These are phyloP conservation scores for Acestrorhynchus altus DNA, from an alignment of 2,797 vertebrate species.

Conservation along the genomic window DNA sequence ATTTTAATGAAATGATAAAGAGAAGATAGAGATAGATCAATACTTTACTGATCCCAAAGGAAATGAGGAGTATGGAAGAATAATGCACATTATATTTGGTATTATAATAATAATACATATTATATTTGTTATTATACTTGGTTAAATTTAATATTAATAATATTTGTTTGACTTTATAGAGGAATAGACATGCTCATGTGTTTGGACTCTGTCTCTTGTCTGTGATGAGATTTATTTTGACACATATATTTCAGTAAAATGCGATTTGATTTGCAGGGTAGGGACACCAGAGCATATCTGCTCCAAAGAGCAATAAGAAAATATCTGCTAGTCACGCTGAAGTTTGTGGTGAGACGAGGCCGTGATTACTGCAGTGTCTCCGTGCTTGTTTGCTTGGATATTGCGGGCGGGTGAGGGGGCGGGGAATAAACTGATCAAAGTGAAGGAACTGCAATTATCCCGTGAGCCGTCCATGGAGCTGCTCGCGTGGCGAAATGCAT, in stretches of 20 bases:
- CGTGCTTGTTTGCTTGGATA: background rate
- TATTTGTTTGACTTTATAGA: too few species aligned
- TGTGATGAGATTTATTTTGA: too few species aligned
- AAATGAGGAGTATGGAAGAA: too few species aligned
- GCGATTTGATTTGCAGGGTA: background rate
- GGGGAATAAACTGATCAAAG: slow-evolving; percentile 21
- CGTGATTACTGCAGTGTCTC: slow-evolving; percentile 3
- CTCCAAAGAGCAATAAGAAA: background rate
- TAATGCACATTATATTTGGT: too few species aligned
- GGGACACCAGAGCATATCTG: background rate
- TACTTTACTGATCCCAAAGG: too few species aligned
- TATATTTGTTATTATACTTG: too few species aligned
- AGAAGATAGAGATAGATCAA: too few species aligned
- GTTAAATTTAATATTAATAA: too few species aligned
- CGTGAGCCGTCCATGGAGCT: background rate
- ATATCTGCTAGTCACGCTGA: background rate
- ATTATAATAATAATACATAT: too few species aligned
- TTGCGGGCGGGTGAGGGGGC: slow-evolving; percentile 8
- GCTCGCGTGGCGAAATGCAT: background rate
- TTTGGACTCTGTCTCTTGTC: too few species aligned
- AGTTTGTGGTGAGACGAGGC: background rate
- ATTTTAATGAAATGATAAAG: too few species aligned
- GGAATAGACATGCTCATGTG: too few species aligned
- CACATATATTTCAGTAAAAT: background rate
- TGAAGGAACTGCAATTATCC: slow-evolving; percentile 32